These are phyloP conservation scores for Troides aeacus DNA, from an alignment of 2,888 invertebrate species.

Conservation along the genomic window DNA sequence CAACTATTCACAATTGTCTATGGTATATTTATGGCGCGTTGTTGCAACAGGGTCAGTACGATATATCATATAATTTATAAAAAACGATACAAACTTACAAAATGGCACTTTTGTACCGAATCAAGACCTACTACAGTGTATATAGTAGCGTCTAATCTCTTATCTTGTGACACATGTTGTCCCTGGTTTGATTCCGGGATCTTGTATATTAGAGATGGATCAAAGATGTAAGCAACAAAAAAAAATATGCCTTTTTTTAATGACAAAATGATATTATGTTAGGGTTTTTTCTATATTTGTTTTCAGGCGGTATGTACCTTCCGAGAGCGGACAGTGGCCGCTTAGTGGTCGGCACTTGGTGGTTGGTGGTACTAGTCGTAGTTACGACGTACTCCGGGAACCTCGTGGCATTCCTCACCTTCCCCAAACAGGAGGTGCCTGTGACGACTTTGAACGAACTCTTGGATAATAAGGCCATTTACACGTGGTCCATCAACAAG, in stretches of 20 bases:
- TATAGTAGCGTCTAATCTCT: too few relatives aligned
- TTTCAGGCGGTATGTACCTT: slow-evolving; percentile 89
- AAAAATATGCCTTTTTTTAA: too few relatives aligned
- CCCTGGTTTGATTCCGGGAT: too few relatives aligned
- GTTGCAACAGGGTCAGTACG: slow-evolving; percentile 88
- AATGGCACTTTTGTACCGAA: too few relatives aligned
- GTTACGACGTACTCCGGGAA: slow-evolving; percentile 96
- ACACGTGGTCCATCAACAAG: slow-evolving; percentile 88
- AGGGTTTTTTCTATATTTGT: too few relatives aligned
- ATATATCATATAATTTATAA: background rate
- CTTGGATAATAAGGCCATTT: slow-evolving; percentile 74
- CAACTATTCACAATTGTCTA: slow-evolving; percentile 85
- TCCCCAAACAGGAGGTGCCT: slow-evolving; percentile 89
- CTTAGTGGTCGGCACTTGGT: slow-evolving; percentile 93
- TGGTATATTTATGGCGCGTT: slow-evolving; percentile 96
- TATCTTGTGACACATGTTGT: too few relatives aligned
- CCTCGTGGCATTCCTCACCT: slow-evolving; percentile 94
- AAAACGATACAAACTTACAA: too few relatives aligned
- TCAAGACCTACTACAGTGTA: too few relatives aligned
- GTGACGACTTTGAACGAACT: slow-evolving; percentile 85
- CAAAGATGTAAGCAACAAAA: too few relatives aligned
- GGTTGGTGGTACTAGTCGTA: slow-evolving; percentile 92
- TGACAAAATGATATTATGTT: too few relatives aligned
- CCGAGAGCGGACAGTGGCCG: slow-evolving; percentile 93
- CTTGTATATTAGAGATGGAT: too few relatives aligned